Conservation (phyloP, 1,140 invertebrate genomes). For the Ooceraea biroi region DNA sequence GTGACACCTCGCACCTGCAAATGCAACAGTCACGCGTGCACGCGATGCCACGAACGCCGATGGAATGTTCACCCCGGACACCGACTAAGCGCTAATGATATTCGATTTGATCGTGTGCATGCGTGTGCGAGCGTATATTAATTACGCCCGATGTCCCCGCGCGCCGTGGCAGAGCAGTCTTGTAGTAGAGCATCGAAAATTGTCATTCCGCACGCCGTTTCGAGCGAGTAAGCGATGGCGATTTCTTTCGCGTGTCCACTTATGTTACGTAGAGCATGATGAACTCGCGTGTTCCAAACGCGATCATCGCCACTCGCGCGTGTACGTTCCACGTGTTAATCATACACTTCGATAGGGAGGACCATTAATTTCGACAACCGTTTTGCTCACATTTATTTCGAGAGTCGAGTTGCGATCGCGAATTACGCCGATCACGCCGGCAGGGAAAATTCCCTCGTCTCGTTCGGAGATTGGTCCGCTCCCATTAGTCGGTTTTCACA, state of each 20-base stretch:
- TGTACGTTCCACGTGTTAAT: background rate
- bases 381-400: background rate
- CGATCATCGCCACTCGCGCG: constrained; percentile 3
- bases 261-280: background rate
- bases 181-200: constrained; percentile 12
- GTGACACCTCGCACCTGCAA: constrained; percentile 47
- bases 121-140: constrained; percentile 22
- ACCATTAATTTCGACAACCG: background rate
- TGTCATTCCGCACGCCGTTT: constrained; percentile 3
- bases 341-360: background rate
- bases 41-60: background rate
- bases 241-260: background rate
- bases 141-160: constrained; percentile 8
- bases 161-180: background rate
- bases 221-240: background rate
- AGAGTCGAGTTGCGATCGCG: background rate
- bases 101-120: constrained; percentile 37
- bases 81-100: constrained; percentile 47
- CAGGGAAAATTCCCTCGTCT: background rate
- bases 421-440: background rate
- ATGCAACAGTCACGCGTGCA: constrained; percentile 30
- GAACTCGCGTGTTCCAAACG: background rate
- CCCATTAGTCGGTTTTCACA: background rate
- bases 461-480: background rate
- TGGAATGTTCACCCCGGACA: constrained; percentile 27